These are phyloP conservation scores for Auanema sp. DNA, from an alignment of 2,888 invertebrate genomes.

Conservation along the genomic window DNA sequence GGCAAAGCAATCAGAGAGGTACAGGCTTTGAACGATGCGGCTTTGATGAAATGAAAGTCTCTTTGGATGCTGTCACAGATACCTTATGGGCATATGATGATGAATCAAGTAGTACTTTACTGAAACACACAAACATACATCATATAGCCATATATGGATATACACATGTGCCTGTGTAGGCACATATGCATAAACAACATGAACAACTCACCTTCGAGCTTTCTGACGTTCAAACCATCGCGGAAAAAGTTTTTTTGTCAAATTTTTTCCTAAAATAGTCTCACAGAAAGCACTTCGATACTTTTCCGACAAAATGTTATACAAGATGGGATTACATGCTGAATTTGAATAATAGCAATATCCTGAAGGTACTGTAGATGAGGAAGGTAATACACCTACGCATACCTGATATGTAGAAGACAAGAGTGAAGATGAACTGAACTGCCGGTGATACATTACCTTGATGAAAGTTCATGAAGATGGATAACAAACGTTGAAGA, in stretches of 20 bases:
- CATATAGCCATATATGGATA: no score
- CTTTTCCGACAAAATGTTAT: constrained; percentile 73
- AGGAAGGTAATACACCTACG: no score
- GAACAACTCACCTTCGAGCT: no score
- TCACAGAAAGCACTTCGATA: constrained; percentile 70
- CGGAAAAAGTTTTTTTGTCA: constrained; percentile 24
- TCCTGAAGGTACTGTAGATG: constrained; percentile 29
- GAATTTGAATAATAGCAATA: constrained; percentile 68
- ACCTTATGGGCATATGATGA: no score
- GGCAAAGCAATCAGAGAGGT: no score
- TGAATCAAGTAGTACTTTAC: no score
- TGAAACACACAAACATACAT: no score
- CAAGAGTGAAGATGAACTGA: constrained; percentile 35
- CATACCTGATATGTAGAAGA: constrained; percentile 50
- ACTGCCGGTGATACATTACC: constrained; percentile 28
- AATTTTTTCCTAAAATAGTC: constrained; percentile 48
- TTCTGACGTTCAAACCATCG: constrained; percentile 19
- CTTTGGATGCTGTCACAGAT: no score
- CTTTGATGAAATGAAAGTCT: no score
- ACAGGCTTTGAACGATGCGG: no score
- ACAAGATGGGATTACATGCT: constrained; percentile 73
- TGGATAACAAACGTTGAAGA: constrained; percentile 81
- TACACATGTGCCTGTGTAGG: no score
- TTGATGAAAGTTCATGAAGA: constrained; percentile 61
- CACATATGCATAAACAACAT: no score